Evolutionary conservation across 1,140 invertebrate genomes (phyloP).

Genomic region (Drosophila ananassae): DNA sequence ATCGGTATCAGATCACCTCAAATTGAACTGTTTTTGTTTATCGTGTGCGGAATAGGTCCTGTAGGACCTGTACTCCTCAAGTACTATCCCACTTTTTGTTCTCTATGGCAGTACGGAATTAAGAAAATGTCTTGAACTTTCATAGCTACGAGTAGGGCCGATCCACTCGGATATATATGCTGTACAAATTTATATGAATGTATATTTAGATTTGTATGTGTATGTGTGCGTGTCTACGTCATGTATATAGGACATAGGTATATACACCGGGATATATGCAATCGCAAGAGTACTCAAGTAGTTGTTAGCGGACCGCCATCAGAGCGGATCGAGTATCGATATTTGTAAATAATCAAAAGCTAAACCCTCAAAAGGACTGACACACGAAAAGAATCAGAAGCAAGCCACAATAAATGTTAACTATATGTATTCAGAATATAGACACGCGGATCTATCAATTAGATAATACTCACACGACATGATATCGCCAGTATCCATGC

Average conservation of each 20-base stretch:
- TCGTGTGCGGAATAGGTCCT: constrained; percentile 38
- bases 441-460: constrained; percentile 58
- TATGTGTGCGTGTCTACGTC: constrained; percentile 38
- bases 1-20: constrained; percentile 27
- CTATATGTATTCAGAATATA: constrained; percentile 73
- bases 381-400: constrained; percentile 24
- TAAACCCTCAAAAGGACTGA: constrained; percentile 62
- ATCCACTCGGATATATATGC: constrained; percentile 62
- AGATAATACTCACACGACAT: constrained; percentile 57
- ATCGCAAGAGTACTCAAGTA: constrained; percentile 49
- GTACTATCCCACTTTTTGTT: constrained; percentile 40
- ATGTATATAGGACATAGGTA: constrained; percentile 52
- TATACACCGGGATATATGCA: constrained; percentile 15
- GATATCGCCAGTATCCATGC: constrained; percentile 55
- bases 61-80: constrained; percentile 22
- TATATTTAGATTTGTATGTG: too few species aligned
- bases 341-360: constrained; percentile 61
- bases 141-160: constrained; percentile 32
- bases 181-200: constrained; percentile 74
- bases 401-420: constrained; percentile 68
- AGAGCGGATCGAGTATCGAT: constrained; percentile 4
- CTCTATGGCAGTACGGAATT: constrained; percentile 52
- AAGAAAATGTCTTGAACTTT: constrained; percentile 43
- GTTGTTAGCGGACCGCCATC: constrained; percentile 50
- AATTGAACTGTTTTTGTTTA: constrained; percentile 53